Evolutionary conservation across 2,113 vertebrate species (phyloP).

Genomic region (Micronycteris hirsuta): DNA sequence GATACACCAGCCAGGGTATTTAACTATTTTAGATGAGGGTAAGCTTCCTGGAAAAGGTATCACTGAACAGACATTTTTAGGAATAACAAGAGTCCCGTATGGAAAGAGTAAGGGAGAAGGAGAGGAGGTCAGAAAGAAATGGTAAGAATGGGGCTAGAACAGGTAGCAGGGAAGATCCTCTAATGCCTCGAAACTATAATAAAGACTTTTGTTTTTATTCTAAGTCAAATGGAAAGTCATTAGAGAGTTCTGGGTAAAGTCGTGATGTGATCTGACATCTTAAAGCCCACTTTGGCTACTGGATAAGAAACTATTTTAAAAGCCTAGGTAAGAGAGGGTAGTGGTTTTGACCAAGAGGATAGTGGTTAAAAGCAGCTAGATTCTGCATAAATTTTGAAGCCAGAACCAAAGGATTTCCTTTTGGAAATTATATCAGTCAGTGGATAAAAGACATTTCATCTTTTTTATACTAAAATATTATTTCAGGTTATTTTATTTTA

Average conservation of each 20-base stretch:
- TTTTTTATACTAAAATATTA: background rate
- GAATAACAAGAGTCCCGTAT: background rate
- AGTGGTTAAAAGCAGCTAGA: background rate
- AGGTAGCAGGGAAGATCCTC: background rate
- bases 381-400: background rate
- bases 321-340: background rate
- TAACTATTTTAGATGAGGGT: background rate
- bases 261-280: background rate
- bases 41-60: background rate
- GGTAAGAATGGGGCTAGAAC: background rate
- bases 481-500: background rate
- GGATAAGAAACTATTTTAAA: background rate
- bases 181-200: background rate
- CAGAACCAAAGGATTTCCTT: background rate
- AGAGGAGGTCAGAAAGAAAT: background rate
- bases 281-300: background rate
- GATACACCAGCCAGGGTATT: no score
- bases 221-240: background rate
- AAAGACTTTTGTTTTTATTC: background rate
- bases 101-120: background rate
- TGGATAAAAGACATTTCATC: background rate
- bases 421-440: background rate
- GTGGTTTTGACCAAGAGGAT: background rate
- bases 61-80: background rate
- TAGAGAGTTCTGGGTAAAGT: background rate